Percentiles rank a stretch among this genome's conserved stretches.
phyloP scores from a whole-genome alignment of 2,113 vertebrate species.

The Acanthisitta chloris region DNA sequence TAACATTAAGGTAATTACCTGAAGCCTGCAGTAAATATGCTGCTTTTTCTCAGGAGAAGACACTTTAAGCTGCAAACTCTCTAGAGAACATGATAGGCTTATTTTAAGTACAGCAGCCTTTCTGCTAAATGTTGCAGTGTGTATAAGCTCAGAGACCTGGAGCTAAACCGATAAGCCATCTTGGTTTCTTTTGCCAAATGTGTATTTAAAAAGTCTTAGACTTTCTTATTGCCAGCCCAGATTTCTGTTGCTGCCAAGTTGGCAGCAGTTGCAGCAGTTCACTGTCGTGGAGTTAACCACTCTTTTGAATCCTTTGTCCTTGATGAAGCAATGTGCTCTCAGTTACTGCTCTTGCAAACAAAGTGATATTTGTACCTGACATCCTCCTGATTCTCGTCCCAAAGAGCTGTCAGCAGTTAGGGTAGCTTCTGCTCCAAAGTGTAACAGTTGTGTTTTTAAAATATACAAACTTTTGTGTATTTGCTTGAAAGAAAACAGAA shows the following conservation, averaged over 20 bases:
- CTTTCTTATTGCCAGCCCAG: background rate
- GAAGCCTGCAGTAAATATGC: background rate
- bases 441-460: background rate
- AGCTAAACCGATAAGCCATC: background rate
- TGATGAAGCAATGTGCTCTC: background rate
- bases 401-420: background rate
- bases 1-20: conserved; percentile 89
- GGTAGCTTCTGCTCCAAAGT: background rate
- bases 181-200: background rate
- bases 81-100: background rate
- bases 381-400: background rate
- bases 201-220: background rate
- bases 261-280: background rate
- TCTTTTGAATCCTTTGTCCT: background rate
- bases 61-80: background rate
- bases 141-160: background rate
- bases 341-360: background rate
- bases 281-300: background rate
- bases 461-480: background rate
- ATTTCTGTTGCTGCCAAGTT: conserved; percentile 8
- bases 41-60: background rate
- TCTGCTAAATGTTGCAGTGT: background rate
- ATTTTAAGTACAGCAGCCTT: background rate
- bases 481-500: background rate
- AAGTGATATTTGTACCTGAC: background rate